phyloP scores from a whole-genome alignment of 1,140 invertebrate genomes.

The Hypsibius dujardini region DNA sequence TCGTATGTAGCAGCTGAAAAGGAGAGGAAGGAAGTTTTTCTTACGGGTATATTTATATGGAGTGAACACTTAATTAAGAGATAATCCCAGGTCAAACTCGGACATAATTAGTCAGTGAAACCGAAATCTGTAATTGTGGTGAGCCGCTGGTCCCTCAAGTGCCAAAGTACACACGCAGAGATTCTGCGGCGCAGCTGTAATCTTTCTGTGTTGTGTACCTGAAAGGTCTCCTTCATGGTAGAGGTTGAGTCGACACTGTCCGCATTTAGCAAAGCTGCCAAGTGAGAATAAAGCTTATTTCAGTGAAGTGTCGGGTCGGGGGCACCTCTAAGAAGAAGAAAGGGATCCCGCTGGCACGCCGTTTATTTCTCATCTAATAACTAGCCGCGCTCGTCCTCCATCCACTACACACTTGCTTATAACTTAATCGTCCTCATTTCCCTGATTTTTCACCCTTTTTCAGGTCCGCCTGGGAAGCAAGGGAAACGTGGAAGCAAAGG shows the following conservation, averaged over 20 bases:
- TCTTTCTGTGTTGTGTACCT: too few relatives aligned
- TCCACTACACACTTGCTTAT: not conserved
- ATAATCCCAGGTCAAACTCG: not conserved
- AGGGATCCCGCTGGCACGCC: not conserved
- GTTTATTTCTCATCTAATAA: not conserved
- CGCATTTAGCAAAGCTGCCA: not conserved
- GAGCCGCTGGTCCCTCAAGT: not conserved
- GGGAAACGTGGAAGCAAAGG: conserved; percentile 4
- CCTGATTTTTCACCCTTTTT: not conserved
- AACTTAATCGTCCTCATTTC: not conserved
- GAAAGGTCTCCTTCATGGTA: too few relatives aligned
- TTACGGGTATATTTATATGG: not conserved
- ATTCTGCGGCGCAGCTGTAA: too few relatives aligned
- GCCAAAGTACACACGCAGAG: too few relatives aligned
- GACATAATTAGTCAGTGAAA: conserved; percentile 17
- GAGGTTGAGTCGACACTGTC: too few relatives aligned
- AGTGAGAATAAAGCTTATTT: not conserved
- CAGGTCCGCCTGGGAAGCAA: conserved; percentile 7
- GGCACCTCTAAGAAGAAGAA: not conserved
- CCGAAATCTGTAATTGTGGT: conserved; percentile 8
- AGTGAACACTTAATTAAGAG: not conserved
- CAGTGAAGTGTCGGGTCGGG: too few relatives aligned
- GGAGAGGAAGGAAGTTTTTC: not conserved
- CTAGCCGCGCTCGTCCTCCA: not conserved
- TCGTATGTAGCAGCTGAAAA: too few relatives aligned